Base-by-base conservation (phyloP, 1,140 invertebrate species). In the Drosophila teissieri region DNA sequence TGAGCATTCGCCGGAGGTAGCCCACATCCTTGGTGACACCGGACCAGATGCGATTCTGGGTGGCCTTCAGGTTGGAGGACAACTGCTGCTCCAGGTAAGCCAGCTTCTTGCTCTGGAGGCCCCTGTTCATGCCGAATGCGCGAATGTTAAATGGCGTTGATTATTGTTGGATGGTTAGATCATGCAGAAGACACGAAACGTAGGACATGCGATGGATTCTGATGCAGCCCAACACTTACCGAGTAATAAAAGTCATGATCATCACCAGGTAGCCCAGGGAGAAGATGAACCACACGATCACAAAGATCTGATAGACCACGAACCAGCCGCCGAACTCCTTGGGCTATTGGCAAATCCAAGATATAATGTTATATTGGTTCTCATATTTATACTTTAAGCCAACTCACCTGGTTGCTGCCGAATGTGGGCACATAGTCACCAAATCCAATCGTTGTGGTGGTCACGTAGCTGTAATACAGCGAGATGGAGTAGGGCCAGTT, bases 401-500 rank as follows among this genome's bases (percentile, higher is more conserved):
- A n/a, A 3, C 84, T 92, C 91, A 95, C 96, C 96, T 92, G 91
- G 65, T 84, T 78, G 52, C 86, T n/a, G 2, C 89, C 80, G 76
- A 92, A 92, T 6, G 92, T 92, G 80, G 98, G 97, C 15, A 98
- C 97, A 80, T 95, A 96, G 93, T 99, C 98, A 37, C 98, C 98
- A 92, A 98, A 99, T 19, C 98, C 98, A 79, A 98, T 98, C 8
- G 98, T 99, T 1, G 97, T 97, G 3, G 98, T 94, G 0, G 97
- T 98, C 27, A 98, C 96, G 92, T 98, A 98, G 14, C 96, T 96
- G 81, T 97, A 99, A 91, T 99, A 99, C 40, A 98, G 94, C 1
- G 97, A 94, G 45, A 97, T 95, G n/a, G 97, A 95, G 88, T 97
- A 98, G 2, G 94, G 94, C 98, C 98, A 99, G 1, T 94, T 94